Evolutionary conservation across 2,888 invertebrate species (phyloP), one percentile per base, ranked within the genome.

Genomic region (Falcaria lacertinaria): DNA sequence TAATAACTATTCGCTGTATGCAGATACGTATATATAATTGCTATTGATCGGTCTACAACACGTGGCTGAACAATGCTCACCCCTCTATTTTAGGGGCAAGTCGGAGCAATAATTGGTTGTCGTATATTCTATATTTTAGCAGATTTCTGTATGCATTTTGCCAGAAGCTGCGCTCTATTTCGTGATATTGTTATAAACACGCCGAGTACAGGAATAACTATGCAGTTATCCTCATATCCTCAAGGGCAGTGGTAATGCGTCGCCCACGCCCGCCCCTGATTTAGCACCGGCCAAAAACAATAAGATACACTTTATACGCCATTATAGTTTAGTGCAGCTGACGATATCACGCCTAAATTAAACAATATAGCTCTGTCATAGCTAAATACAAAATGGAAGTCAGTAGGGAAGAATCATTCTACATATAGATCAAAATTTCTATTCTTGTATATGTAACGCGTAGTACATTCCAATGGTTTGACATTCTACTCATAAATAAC

Each of bases 201-300:
- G 19, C 6, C 19, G 13, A 40, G 41, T 47, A 44, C 49, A 40
- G 43, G 38, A 60, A 54, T 54, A 54, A 47, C 52, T 47, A 44
- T 54, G 52, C 60, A 54, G 50, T 51, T 51, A 50, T 48, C 48
- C 60, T 63, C 59, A 69, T 51, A 50, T 48, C 48, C 60, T 63
- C 59, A 69, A 58, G 64, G 64, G 43, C 60, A 48, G 41, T 47
- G 43, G 54, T 60, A 54, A 51, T 50, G 52, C 41, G 47, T 43
- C 45, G 42, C 48, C 45, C 34, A 42, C 38, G 19, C 47, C 48
- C 49, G 52, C 48, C 62, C 57, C 54, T 64, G 61, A 70, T 73
- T 72, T 71, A 67, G 60, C 61, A 61, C 63, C 54, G 56, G 61
- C 65, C 57, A 69, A 65, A 64, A 64, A 70, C 59, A 66, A 66